Evolutionary conservation across 2,888 invertebrate genomes (phyloP).

Genomic region (Megaustenia siamemsis): DNA sequence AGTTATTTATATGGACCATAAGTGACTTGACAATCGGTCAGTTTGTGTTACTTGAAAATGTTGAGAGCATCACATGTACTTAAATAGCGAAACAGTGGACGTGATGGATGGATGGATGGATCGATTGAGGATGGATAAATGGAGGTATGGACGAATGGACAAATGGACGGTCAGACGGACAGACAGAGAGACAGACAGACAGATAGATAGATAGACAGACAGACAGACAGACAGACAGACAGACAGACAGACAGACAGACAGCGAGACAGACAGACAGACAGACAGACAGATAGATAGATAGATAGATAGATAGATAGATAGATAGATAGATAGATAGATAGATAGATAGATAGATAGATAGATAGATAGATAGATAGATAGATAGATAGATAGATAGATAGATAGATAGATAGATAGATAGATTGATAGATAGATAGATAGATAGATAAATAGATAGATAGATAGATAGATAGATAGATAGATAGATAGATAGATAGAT

Average conservation of each 20-base stretch:
- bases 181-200: no score
- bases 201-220: no score
- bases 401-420: neutral
- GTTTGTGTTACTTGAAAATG: no score
- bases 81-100: no score
- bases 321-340: neutral
- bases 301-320: neutral
- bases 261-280: neutral
- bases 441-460: no score
- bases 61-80: no score
- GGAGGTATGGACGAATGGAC: no score
- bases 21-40: no score
- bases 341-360: neutral
- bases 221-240: neutral
- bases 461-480: neutral
- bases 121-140: no score
- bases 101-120: no score
- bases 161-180: no score
- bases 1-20: no score
- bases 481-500: neutral
- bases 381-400: neutral
- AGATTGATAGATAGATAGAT: neutral
- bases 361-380: neutral
- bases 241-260: neutral
- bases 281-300: neutral